Conservation (phyloP, 2,797 vertebrate species). For the Periophthalmus magnuspinnatus region DNA sequence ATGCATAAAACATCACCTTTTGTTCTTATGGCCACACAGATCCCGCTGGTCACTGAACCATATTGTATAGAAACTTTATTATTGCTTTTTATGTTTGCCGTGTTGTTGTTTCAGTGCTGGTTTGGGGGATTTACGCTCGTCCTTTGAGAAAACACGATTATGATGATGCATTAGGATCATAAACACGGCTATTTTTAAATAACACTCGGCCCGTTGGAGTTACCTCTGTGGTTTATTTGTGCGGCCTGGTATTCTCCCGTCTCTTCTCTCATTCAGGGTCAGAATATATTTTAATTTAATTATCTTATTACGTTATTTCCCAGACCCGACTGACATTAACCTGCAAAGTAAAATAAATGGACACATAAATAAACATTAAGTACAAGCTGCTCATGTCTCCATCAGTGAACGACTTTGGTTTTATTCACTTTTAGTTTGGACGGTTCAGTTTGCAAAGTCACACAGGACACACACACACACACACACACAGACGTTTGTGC, state of each 20-base stretch:
- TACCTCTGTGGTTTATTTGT: neutral
- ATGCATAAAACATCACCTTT: neutral
- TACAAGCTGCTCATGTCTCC: no score
- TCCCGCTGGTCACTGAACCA: neutral
- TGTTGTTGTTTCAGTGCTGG: neutral
- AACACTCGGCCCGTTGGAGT: neutral
- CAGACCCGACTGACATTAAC: no score
- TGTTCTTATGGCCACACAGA: neutral
- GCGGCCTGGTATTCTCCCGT: neutral
- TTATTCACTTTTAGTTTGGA: no score
- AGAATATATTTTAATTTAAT: neutral
- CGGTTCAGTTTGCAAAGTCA: no score
- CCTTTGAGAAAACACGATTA: slow-evolving; percentile 7
- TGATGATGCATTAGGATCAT: slow-evolving; percentile 8
- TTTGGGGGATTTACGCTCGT: neutral
- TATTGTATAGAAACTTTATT: slow-evolving; percentile 2
- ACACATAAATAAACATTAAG: no score
- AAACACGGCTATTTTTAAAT: slow-evolving; percentile 2
- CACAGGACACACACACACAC: no score
- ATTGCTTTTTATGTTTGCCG: neutral
- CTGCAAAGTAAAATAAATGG: no score
- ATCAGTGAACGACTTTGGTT: no score
- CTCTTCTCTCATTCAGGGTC: neutral
- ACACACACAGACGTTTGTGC: no score
- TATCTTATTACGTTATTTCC: no score